Conservation (phyloP, 2,797 vertebrate genomes). For the Nannoperca obscura region DNA sequence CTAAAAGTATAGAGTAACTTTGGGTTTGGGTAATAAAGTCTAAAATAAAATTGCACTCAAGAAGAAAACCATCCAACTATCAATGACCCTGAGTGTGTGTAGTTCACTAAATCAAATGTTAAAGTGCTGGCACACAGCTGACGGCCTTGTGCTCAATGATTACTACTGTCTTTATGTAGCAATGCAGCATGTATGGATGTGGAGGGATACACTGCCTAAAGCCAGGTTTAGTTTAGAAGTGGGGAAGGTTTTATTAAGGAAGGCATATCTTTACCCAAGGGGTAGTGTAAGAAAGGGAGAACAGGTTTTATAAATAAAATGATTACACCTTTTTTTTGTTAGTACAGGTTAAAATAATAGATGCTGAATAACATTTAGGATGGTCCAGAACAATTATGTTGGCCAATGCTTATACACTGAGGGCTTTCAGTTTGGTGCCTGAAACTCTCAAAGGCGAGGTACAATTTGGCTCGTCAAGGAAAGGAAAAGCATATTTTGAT, state of each 20-base stretch:
- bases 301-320: background rate
- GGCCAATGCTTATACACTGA: background rate
- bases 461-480: constrained; percentile 25
- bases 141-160: constrained; percentile 66
- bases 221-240: constrained; percentile 44
- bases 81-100: constrained; percentile 56
- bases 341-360: constrained; percentile 18
- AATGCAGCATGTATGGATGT: constrained; percentile 64
- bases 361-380: background rate
- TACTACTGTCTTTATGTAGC: constrained; percentile 68
- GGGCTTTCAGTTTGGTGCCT: constrained; percentile 1
- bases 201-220: constrained; percentile 44
- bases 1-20: constrained; percentile 26
- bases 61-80: constrained; percentile 57
- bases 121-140: constrained; percentile 69
- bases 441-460: background rate
- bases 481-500: constrained; percentile 12
- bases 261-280: background rate
- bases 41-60: constrained; percentile 58
- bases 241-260: constrained; percentile 36
- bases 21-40: constrained; percentile 46
- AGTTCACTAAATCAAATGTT: constrained; percentile 71
- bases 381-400: background rate
- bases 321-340: background rate
- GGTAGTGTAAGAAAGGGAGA: background rate